Evolutionary conservation across 2,113 vertebrate species (phyloP).

Genomic region (Montifringilla adamsi): DNA sequence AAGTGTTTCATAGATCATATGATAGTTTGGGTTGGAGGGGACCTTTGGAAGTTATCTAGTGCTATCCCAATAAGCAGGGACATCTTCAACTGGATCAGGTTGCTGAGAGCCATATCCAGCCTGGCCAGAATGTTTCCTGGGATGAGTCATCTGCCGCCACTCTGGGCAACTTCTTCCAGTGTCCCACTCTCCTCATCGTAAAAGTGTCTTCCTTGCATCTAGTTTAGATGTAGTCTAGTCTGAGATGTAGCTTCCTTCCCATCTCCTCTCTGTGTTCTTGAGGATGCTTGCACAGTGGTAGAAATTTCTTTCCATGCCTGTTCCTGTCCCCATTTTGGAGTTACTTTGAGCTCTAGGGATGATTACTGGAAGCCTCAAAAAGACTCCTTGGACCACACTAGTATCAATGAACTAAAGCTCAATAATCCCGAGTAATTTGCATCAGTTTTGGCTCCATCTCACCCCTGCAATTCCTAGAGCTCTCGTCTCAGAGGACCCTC

Average conservation of each 20-base stretch:
- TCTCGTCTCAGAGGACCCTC: not conserved
- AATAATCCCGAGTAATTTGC: not conserved
- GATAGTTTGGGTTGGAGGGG: not conserved
- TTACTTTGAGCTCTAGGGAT: not conserved
- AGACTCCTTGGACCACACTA: not conserved
- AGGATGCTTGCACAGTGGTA: not conserved
- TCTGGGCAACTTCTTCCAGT: not conserved
- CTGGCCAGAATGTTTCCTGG: not conserved
- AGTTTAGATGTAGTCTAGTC: not conserved
- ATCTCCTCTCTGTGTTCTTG: not conserved
- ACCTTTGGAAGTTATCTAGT: not conserved
- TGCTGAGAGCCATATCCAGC: rapidly evolving
- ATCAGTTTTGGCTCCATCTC: not conserved
- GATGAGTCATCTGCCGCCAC: not conserved
- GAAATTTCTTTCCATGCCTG: not conserved
- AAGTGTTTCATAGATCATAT: not conserved
- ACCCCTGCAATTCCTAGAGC: not conserved
- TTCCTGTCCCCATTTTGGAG: not conserved
- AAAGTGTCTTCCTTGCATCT: not conserved
- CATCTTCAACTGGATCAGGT: not conserved
- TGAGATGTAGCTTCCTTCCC: not conserved
- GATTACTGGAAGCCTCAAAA: not conserved
- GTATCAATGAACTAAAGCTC: not conserved
- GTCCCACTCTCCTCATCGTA: rapidly evolving
- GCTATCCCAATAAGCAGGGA: not conserved